Conservation (phyloP, 1,140 invertebrate species). For the Platorchestia sp. region DNA sequence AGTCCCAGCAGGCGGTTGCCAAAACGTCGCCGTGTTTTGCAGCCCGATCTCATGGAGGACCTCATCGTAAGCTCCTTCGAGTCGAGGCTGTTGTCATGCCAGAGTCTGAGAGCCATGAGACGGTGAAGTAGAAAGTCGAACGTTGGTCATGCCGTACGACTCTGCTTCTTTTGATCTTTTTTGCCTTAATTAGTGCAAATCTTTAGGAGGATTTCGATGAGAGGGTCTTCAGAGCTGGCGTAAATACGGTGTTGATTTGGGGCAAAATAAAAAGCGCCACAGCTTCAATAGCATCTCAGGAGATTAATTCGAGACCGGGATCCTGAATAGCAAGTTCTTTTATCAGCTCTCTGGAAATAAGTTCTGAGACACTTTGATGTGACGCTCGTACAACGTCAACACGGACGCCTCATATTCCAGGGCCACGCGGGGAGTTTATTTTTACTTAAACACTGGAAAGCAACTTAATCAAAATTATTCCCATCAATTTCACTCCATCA, state of each 20-base stretch:
- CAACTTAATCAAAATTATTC: background rate
- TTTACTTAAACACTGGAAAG: background rate
- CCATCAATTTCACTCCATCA: background rate
- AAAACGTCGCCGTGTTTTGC: background rate
- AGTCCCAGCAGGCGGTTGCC: no score
- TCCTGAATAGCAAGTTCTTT: background rate
- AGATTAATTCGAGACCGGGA: background rate
- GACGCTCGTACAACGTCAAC: background rate
- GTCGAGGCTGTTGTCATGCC: background rate
- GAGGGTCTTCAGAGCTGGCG: slow-evolving; percentile 14
- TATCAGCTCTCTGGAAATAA: background rate
- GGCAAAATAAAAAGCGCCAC: background rate
- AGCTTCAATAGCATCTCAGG: slow-evolving; percentile 6
- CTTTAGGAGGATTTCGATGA: slow-evolving; percentile 45
- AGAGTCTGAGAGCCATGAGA: background rate
- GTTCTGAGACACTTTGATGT: background rate
- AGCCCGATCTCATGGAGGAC: background rate
- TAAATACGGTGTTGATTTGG: slow-evolving; percentile 34
- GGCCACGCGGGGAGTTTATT: background rate
- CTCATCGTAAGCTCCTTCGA: background rate
- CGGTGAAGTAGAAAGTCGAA: background rate
- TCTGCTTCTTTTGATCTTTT: background rate
- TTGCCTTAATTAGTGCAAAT: slow-evolving; percentile 18
- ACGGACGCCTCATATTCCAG: background rate
- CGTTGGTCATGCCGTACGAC: background rate